Base-by-base conservation (phyloP, 2,888 invertebrate genomes). In the Sisyra nigra region DNA sequence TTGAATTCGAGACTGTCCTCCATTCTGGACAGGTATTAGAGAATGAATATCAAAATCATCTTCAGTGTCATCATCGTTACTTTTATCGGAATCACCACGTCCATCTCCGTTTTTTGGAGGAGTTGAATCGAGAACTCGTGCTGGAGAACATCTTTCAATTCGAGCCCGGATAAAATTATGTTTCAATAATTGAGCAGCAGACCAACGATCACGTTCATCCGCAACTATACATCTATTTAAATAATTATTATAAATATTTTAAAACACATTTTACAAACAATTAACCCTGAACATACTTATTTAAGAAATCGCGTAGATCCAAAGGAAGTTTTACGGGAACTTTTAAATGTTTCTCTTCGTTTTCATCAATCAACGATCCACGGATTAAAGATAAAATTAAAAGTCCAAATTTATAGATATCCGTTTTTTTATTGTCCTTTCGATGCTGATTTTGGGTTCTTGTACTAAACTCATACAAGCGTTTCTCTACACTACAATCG, bases 181-280 rank as follows among this genome's bases (percentile, higher is more conserved):
- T 38, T 78, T 74, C 18, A 84, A 58, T 17, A 93, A 63, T 59
- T 86, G 80, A 6, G 75, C 73, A 0, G 86, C 80, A 0, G 85
- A 77, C 70, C 80, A 80, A 34, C 85, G 74, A 3, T 72, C 67
- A 44, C 76, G 69, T 55, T 85, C 85, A 51, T 83, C 75, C 53
- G 71, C 72, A 34, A 70, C 67, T 39, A 86, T 57, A 60, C 84
- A 85, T 53, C 78, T 80, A 57, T 0, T 60, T 15, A n/a, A 30
- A 31, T 2, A 45, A 9, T n/a, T 32, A 33, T 33, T 33, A 33
- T n/a, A 30, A 30, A 30, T 30, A 10, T 8, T 30, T 8, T 30
- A 30, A 8, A 36, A 14, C 8, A 30, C n/a, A 30, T 18, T 29
- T 24, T 24, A 5, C 24, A 40, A 44, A 43, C 24, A 14, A n/a